Percentiles rank a stretch among this genome's conserved stretches.
Conservation (phyloP, 92 coral and sea anemone genomes). For the Palythoa grandiflora region DNA sequence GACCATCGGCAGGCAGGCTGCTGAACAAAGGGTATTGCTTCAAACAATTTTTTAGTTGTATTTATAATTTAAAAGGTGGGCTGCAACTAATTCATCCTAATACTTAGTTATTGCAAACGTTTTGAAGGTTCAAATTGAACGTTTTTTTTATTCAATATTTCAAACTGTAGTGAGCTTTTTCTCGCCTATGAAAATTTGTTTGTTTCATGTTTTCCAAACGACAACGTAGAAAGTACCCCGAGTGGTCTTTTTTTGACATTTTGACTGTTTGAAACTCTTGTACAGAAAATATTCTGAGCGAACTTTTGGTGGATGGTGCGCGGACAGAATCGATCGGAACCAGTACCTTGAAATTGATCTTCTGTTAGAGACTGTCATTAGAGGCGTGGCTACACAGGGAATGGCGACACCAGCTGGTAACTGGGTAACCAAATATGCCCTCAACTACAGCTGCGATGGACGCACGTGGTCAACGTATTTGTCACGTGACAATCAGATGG, state of each 20-base stretch:
- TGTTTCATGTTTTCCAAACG: too few relatives aligned
- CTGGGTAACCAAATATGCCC: conserved; percentile 86
- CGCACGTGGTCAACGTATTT: conserved; percentile 76
- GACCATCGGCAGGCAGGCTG: conserved; percentile 77
- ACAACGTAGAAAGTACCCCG: neutral
- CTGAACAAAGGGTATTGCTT: conserved; percentile 69
- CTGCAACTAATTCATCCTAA: too few relatives aligned
- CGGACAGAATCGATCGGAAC: conserved; percentile 60
- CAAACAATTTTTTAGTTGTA: too few relatives aligned
- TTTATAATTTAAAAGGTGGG: too few relatives aligned
- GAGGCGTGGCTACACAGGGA: conserved; percentile 84
- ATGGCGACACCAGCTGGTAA: conserved; percentile 63
- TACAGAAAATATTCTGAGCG: conserved; percentile 30
- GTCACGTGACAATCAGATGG: conserved; percentile 61
- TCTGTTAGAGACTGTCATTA: conserved; percentile 75
- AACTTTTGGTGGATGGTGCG: conserved; percentile 95
- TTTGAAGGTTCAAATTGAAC: too few relatives aligned
- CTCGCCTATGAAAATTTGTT: too few relatives aligned
- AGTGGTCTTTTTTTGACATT: neutral
- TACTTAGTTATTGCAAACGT: too few relatives aligned
- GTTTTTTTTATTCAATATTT: too few relatives aligned
- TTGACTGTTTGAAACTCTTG: neutral
- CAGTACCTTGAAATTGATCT: conserved; percentile 91
- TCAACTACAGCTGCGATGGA: conserved; percentile 96
- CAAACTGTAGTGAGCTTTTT: too few relatives aligned